Percentiles rank a stretch among this genome's conserved stretches.
Conservation (phyloP, 2,888 invertebrate genomes). For the Isoperla grammatica region DNA sequence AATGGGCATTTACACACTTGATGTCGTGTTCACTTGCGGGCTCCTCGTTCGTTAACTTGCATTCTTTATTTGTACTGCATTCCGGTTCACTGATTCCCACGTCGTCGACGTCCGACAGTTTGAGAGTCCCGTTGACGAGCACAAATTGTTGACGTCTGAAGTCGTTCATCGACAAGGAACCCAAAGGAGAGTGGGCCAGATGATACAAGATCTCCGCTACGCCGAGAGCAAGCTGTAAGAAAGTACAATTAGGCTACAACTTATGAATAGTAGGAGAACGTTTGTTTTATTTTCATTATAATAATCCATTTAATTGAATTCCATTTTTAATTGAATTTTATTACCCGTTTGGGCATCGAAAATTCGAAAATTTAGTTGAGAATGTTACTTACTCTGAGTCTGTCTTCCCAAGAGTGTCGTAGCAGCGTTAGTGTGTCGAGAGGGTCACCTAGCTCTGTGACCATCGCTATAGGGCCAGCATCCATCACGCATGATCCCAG, state of each 20-base stretch:
- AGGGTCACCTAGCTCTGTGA: slow-evolving; percentile 46
- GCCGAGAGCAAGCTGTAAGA: slow-evolving; percentile 37
- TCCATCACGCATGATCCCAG: slow-evolving; percentile 44
- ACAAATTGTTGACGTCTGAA: slow-evolving; percentile 48
- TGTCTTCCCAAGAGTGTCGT: slow-evolving; percentile 47
- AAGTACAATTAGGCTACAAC: no score
- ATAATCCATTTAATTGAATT: no score
- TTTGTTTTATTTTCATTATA: no score
- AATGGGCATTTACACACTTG: slow-evolving; percentile 12
- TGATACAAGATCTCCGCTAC: slow-evolving; percentile 41
- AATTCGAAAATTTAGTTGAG: no score
- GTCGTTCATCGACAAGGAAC: slow-evolving; percentile 45
- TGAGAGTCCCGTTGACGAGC: slow-evolving; percentile 42
- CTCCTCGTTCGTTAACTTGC: slow-evolving; percentile 13
- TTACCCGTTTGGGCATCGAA: no score
- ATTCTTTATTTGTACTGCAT: slow-evolving; percentile 30
- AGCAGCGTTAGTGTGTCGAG: slow-evolving; percentile 45
- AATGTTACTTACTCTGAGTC: no score
- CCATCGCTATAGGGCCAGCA: slow-evolving; percentile 37
- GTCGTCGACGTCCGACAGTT: slow-evolving; percentile 47
- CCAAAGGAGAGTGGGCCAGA: slow-evolving; percentile 42
- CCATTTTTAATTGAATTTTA: no score
- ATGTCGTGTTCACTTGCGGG: no score
- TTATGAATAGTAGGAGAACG: no score
- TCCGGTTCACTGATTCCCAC: slow-evolving; percentile 36